Evolutionary conservation across 2,888 invertebrate genomes (phyloP).

Genomic region (Drosophila meridiana): DNA sequence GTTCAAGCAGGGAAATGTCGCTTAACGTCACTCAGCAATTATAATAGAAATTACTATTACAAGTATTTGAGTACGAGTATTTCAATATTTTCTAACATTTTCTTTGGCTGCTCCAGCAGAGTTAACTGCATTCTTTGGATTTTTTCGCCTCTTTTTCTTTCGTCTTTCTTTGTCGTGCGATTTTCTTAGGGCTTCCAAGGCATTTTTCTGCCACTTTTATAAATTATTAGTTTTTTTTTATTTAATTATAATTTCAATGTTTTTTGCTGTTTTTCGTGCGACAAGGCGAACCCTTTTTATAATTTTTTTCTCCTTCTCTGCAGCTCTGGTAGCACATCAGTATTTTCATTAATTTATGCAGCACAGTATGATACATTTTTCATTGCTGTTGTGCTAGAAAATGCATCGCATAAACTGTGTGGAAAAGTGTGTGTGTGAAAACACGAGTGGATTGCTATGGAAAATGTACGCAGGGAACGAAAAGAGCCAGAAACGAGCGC

Average conservation of each 20-base stretch:
- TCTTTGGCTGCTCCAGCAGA: neutral
- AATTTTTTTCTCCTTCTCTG: neutral
- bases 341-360: constrained; percentile 73
- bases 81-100: neutral
- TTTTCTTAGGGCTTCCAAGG: neutral
- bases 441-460: constrained; percentile 38
- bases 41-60: neutral
- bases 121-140: neutral
- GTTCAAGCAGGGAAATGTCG: neutral
- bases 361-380: constrained; percentile 76
- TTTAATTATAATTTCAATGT: neutral
- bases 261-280: neutral
- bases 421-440: constrained; percentile 39
- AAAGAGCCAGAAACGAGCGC: constrained; percentile 26
- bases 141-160: neutral
- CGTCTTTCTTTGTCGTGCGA: too few relatives aligned
- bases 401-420: constrained; percentile 53
- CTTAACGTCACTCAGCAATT: neutral
- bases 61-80: neutral
- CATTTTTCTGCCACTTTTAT: neutral
- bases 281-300: neutral
- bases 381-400: constrained; percentile 42
- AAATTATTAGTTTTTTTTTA: too few relatives aligned
- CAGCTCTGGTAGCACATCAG: constrained; percentile 19
- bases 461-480: constrained; percentile 27